Evolutionary conservation across 2,113 vertebrate species (phyloP).

Genomic region (Halcyon malimbica): DNA sequence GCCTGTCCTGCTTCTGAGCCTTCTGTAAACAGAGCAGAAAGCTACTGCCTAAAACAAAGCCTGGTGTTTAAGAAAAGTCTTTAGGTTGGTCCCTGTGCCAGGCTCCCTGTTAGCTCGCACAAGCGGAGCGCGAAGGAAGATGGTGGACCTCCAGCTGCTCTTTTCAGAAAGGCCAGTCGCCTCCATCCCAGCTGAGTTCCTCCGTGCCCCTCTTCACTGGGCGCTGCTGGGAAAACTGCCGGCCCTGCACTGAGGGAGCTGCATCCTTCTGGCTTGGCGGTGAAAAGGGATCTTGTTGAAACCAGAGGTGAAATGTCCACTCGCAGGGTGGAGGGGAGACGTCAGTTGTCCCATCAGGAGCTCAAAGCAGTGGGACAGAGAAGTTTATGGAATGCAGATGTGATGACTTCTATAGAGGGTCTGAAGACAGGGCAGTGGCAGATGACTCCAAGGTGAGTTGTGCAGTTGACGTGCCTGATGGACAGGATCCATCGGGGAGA

Average conservation of each 20-base stretch:
- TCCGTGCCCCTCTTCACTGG: background rate
- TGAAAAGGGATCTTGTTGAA: background rate
- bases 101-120: rapidly evolving
- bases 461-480: rapidly evolving
- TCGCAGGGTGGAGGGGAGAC: background rate
- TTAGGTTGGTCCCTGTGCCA: background rate
- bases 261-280: background rate
- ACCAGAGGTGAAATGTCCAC: background rate
- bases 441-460: background rate
- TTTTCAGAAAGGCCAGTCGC: background rate
- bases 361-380: background rate
- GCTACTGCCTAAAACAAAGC: background rate
- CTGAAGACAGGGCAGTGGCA: background rate
- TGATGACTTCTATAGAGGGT: background rate
- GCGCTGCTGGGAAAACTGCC: background rate
- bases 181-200: background rate
- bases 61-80: background rate
- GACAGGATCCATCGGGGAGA: background rate
- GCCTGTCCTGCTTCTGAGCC: background rate
- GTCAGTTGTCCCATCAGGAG: background rate
- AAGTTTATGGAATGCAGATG: background rate
- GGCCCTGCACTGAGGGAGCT: background rate
- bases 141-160: background rate
- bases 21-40: background rate
- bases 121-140: background rate